Conservation (phyloP, 2,888 invertebrate species). For the Fragum whitleyi region DNA sequence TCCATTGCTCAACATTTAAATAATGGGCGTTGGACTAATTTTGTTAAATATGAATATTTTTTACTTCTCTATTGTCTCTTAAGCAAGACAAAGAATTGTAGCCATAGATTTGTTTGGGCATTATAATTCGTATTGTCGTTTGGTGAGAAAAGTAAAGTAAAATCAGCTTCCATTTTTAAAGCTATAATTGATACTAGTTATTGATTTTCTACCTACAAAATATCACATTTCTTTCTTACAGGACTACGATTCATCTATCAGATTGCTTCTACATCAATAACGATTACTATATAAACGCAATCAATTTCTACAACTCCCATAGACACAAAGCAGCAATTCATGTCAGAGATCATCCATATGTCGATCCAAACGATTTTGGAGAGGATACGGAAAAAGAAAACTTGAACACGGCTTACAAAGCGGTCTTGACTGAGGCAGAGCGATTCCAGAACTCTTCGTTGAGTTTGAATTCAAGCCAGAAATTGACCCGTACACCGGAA, state of each 20-base stretch:
- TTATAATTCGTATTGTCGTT: no score
- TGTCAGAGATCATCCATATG: neutral
- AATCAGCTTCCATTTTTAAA: no score
- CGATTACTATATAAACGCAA: slow-evolving; percentile 2
- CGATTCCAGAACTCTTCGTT: neutral
- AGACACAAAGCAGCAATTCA: neutral
- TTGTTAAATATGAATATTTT: no score
- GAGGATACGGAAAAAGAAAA: neutral
- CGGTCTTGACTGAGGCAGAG: neutral
- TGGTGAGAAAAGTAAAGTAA: no score
- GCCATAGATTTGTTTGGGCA: no score
- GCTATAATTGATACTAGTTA: no score
- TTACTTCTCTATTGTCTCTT: no score
- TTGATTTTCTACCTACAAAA: no score
- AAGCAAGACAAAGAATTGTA: no score
- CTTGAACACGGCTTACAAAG: neutral
- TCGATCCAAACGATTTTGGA: neutral
- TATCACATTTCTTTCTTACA: neutral
- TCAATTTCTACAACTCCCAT: neutral
- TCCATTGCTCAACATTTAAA: no score
- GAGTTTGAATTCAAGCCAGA: neutral
- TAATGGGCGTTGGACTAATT: no score
- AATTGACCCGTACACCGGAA: neutral
- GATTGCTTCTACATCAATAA: slow-evolving; percentile 1
- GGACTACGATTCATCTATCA: neutral